Base-by-base conservation (phyloP, 1,140 invertebrate genomes). In the Lepidostoma basale region DNA sequence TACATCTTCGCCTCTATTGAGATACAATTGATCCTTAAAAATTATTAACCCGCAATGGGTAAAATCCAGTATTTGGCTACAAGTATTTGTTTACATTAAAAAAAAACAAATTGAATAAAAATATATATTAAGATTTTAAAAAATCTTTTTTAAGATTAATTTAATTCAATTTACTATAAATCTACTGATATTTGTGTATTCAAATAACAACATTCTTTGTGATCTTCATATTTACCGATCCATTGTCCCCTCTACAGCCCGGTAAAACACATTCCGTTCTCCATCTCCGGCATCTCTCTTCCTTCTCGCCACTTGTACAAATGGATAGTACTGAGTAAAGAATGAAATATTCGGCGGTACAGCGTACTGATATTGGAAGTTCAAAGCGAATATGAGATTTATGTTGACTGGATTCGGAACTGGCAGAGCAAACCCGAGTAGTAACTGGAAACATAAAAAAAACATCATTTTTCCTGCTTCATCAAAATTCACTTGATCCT, bases 341-440 rank as follows among this genome's bases (percentile, higher is more conserved):
- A 73, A 62, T 10, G 62, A 65, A 2, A 67, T 67, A 62, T 73
- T 67, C 16, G 67, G 67, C 68, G 67, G 67, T 77, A 81, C 65
- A 77, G 76, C 1, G 73, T 81, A 83, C 42, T 82, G 81, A 63
- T 81, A 83, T 70, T 82, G 81, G 47, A 82, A 80, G 62, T 81
- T 81, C 0, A 71, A 74, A 0, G 74, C 76, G 52, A 82, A 83
- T 0, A 74, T 52, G 1, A 83, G 49, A 23, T 60, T 77, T 3
- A 83, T 72, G 49, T 79, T 68, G 16, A 78, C 77, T 10, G 75
- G 74, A 4, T 72, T 77, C 1, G 76, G 74, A 1, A 83, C 74
- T 4, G 81, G 81, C 1, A 72, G 30, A 6, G 74, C 73, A 22
- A 81, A 75, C 4, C 81, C 81, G 6, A 82, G 68, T 5, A 83